phyloP scores from a whole-genome alignment of 1,140 invertebrate genomes.

The Coelopa frigida region DNA sequence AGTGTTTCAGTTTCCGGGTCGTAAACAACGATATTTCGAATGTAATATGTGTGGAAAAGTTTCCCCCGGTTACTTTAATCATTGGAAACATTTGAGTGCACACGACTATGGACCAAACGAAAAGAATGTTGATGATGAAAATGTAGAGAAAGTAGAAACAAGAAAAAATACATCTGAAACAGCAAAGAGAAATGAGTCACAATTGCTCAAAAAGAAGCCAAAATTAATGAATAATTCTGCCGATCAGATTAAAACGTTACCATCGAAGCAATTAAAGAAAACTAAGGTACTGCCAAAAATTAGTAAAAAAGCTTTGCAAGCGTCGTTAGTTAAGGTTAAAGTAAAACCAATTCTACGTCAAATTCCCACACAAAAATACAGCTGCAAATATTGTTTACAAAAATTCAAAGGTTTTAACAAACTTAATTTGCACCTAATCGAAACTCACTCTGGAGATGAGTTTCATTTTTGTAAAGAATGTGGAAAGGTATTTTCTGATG shows the following conservation, averaged over 20 bases:
- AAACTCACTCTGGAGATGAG: constrained; percentile 2
- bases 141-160: background rate
- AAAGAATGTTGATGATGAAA: background rate
- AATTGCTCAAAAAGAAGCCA: constrained; percentile 1
- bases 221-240: background rate
- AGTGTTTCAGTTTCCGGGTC: constrained; percentile 6
- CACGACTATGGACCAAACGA: background rate
- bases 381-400: constrained; percentile 7
- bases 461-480: constrained; percentile 4
- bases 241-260: background rate
- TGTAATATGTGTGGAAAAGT: constrained; percentile 12
- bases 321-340: constrained; percentile 8
- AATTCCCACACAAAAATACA: constrained; percentile 10
- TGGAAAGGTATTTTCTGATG: background rate
- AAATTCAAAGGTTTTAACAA: constrained; percentile 11
- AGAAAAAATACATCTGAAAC: background rate
- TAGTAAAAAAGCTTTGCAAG: background rate
- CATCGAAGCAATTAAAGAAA: constrained; percentile 2
- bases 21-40: constrained; percentile 11
- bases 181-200: background rate
- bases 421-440: constrained; percentile 4
- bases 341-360: constrained; percentile 11
- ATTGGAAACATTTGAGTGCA: constrained; percentile 7
- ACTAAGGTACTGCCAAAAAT: background rate
- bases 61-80: constrained; percentile 7